A percentile compares a stretch with the other conserved stretches of the same genome.
Evolutionary conservation across 1,140 invertebrate genomes (phyloP).

Genomic region (Drosophila lini): DNA sequence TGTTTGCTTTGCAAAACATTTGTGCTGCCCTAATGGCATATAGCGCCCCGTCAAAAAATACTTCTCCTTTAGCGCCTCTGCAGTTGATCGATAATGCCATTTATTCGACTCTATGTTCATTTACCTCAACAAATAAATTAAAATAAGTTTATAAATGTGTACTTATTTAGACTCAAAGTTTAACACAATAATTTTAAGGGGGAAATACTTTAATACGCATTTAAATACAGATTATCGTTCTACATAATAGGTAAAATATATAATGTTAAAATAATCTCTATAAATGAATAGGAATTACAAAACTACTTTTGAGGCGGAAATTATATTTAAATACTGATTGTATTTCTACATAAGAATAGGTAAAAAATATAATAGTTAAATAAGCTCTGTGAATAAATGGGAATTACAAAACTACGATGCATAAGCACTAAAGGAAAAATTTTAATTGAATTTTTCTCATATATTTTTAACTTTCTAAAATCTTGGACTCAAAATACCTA

Average conservation of each 20-base stretch:
- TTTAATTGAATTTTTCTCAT: too few species aligned
- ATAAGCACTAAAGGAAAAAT: too few species aligned
- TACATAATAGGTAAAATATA: neutral
- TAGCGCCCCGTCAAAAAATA: conserved; percentile 1
- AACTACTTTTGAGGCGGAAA: neutral
- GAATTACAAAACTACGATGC: neutral
- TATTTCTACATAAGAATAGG: neutral
- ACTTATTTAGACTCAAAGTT: too few species aligned
- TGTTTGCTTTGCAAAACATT: conserved; percentile 74
- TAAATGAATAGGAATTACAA: neutral
- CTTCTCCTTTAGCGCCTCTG: neutral
- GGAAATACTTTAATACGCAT: neutral
- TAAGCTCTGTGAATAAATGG: neutral
- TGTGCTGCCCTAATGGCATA: conserved; percentile 46
- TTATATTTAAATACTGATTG: neutral
- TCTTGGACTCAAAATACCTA: too few species aligned
- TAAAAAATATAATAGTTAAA: neutral
- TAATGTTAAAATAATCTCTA: neutral
- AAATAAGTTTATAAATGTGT: conserved; percentile 50
- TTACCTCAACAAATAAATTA: conserved; percentile 50
- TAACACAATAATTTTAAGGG: neutral
- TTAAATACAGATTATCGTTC: neutral
- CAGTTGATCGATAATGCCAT: conserved; percentile 31
- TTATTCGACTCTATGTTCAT: conserved; percentile 34
- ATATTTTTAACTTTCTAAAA: too few species aligned